A percentile compares a stretch with the other conserved stretches of the same genome.
These are phyloP conservation scores for Acromyrmex charruanus DNA, from an alignment of 1,140 invertebrate species.

Conservation along the genomic window DNA sequence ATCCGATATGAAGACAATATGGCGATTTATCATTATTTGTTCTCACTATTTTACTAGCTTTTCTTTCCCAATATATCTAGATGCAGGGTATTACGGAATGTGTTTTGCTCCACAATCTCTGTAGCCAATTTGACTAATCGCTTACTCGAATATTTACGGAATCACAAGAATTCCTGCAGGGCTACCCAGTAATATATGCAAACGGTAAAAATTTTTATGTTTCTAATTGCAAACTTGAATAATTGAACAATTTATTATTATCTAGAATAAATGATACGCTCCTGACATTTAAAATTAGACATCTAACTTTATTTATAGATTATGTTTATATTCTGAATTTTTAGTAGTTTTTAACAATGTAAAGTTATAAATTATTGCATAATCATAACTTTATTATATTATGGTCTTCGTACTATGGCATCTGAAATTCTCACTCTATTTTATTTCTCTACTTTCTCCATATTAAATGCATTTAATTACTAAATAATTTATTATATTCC, in stretches of 20 bases:
- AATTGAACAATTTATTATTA: background rate
- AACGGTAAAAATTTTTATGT: background rate
- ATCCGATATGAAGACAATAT: background rate
- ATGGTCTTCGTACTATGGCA: background rate
- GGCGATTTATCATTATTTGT: conserved; percentile 38
- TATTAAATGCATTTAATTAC: background rate
- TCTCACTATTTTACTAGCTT: conserved; percentile 14
- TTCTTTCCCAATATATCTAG: conserved; percentile 8
- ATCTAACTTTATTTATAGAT: background rate
- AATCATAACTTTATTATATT: background rate
- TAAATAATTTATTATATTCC: background rate
- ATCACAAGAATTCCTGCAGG: background rate
- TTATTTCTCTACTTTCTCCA: background rate
- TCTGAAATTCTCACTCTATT: background rate
- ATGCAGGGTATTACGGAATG: conserved; percentile 15
- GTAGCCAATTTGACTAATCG: conserved; percentile 12
- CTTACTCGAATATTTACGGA: conserved; percentile 1
- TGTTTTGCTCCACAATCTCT: conserved; percentile 20
- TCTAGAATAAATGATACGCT: background rate
- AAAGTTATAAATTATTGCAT: background rate
- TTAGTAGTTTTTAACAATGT: background rate
- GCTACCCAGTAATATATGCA: background rate
- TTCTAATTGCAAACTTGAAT: background rate
- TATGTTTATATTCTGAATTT: background rate
- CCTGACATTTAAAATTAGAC: background rate